These are phyloP conservation scores for Drosophila orena DNA, from an alignment of 1,140 invertebrate genomes.

Conservation along the genomic window DNA sequence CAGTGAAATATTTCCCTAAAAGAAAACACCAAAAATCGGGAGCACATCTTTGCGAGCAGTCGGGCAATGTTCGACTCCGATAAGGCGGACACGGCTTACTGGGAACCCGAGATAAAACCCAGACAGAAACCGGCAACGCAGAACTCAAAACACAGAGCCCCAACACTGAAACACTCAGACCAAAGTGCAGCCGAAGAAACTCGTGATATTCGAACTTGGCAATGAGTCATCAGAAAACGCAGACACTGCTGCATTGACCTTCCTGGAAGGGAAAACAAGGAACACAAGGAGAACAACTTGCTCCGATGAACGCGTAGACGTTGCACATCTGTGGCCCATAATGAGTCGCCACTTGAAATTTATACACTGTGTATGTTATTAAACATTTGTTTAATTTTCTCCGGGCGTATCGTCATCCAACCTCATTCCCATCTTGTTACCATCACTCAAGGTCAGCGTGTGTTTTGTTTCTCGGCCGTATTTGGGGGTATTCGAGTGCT, in stretches of 20 bases:
- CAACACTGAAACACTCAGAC: conserved; percentile 13
- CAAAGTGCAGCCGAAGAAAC: conserved; percentile 16
- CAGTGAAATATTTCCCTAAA: conserved; percentile 45
- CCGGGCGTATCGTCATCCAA: background rate
- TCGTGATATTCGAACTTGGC: conserved; percentile 65
- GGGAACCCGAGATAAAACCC: conserved; percentile 2
- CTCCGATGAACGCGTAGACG: background rate
- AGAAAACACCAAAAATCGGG: conserved; percentile 31
- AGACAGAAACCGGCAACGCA: conserved; percentile 16
- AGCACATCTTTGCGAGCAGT: conserved; percentile 42
- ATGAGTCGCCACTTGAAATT: conserved; percentile 49
- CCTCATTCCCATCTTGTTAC: background rate
- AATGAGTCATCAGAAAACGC: conserved; percentile 64
- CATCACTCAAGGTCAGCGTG: conserved; percentile 7
- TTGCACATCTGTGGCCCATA: conserved; percentile 43
- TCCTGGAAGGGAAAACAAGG: conserved; percentile 44
- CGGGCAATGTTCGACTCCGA: conserved; percentile 35
- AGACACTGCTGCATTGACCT: conserved; percentile 25
- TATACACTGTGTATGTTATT: conserved; percentile 6
- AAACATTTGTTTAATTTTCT: conserved; percentile 14
- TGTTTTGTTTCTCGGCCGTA: background rate
- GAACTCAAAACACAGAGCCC: conserved; percentile 19
- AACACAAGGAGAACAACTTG: conserved; percentile 15
- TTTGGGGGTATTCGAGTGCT: conserved; percentile 10
- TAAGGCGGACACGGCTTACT: conserved; percentile 29